These are phyloP conservation scores for Eurystomus gularis DNA, from an alignment of 2,113 vertebrate genomes.

Conservation along the genomic window DNA sequence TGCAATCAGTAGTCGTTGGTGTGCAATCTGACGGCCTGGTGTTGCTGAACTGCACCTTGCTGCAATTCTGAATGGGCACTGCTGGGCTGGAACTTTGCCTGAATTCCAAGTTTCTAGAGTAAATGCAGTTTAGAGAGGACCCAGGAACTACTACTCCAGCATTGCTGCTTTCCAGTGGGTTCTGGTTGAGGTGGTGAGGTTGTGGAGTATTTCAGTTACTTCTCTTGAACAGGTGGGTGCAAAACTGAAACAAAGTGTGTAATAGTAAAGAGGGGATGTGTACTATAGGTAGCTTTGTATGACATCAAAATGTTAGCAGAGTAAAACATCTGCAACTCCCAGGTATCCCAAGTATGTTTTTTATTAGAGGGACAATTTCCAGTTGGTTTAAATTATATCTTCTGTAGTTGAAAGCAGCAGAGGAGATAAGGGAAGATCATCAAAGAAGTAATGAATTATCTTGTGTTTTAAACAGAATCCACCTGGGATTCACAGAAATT, in stretches of 20 bases:
- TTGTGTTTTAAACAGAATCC: slow-evolving; percentile 25
- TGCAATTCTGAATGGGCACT: background rate
- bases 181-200: background rate
- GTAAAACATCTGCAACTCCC: background rate
- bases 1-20: background rate
- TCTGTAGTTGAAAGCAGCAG: background rate
- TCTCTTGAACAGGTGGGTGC: background rate
- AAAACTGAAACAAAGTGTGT: background rate
- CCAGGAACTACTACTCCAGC: background rate
- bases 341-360: background rate
- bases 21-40: background rate
- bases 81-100: background rate
- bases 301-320: background rate
- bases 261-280: background rate
- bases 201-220: background rate
- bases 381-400: background rate
- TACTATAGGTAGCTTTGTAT: background rate
- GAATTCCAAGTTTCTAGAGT: background rate
- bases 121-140: background rate
- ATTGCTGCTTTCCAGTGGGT: background rate
- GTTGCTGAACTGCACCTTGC: background rate
- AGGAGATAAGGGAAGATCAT: background rate
- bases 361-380: background rate
- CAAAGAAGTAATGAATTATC: background rate
- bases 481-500: slow-evolving; percentile 4